These are phyloP conservation scores for Lophius piscatorius DNA, from an alignment of 2,113 vertebrate species.

Conservation along the genomic window DNA sequence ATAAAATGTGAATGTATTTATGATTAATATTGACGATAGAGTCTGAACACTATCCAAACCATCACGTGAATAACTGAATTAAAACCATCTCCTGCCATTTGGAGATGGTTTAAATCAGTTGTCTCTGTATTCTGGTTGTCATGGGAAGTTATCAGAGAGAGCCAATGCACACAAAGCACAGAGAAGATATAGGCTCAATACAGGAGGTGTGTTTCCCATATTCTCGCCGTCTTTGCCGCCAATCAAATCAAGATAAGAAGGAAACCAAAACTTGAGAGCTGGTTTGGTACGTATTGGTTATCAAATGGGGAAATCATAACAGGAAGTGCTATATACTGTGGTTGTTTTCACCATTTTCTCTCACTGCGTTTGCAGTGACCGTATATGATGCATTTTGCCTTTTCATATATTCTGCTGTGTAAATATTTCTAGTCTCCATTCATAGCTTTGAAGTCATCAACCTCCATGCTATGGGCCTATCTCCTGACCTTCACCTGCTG, in stretches of 20 bases:
- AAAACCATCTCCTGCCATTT: too few species aligned
- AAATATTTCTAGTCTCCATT: neutral
- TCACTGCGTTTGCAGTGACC: neutral
- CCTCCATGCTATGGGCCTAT: constrained; percentile 79
- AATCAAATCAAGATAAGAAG: constrained; percentile 59
- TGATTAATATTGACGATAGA: too few species aligned
- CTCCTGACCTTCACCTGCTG: constrained; percentile 92
- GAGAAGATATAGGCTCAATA: constrained; percentile 25
- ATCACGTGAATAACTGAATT: too few species aligned
- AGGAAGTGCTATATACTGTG: constrained; percentile 26
- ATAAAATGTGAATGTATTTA: too few species aligned
- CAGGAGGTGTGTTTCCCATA: constrained; percentile 47
- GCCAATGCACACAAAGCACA: constrained; percentile 20
- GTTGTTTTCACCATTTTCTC: neutral
- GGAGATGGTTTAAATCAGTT: neutral
- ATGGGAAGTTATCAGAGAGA: constrained; percentile 27
- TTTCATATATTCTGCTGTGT: neutral
- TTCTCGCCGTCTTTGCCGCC: constrained; percentile 49
- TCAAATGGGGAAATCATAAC: constrained; percentile 42
- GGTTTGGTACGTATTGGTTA: constrained; percentile 11
- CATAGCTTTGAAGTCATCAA: constrained; percentile 9
- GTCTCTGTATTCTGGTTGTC: constrained; percentile 23
- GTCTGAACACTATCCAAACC: too few species aligned
- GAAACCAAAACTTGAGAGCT: constrained; percentile 58
- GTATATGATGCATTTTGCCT: neutral